Base-by-base conservation (phyloP, 2,888 invertebrate genomes). In the Dichetophora obliterata region DNA sequence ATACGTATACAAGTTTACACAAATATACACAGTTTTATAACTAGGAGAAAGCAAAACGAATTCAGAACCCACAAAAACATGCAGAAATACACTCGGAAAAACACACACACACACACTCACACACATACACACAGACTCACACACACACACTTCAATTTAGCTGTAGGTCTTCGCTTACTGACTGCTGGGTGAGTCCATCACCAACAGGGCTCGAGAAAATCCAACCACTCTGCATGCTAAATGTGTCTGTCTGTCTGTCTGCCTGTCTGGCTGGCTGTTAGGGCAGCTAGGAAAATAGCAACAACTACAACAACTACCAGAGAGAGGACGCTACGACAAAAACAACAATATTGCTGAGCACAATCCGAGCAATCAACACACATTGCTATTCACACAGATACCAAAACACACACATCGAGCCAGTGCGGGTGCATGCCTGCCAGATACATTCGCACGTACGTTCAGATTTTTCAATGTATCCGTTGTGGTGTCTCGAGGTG, bases 101-200 rank as follows among this genome's bases (percentile, higher is more conserved):
- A 71, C 59, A 66, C 22, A 24, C 52, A 66, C 31, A 34, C 22
- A 50, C 59, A 72, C 9, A 34, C n/a, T n/a, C 24, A 34, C 27
- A 34, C 16, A 19, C 19, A 37, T 34, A 5, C 37, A n/a, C n/a
- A n/a, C n/a, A n/a, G n/a, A n/a, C 22, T n/a, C 52, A 66, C 31
- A 34, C 22, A 34, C 22, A 24, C 31, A 50, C 59, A 31, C 61
- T 50, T 5, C 9, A 37, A 31, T 70, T 68, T 82, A 79, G 84
- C 82, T 82, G 84, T 82, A 82, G 83, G 82, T 82, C 82, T 83
- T 85, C 85, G 83, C 86, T 86, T 85, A 83, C 84, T 85, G 86
- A 85, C 86, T 85, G 84, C 71, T 37, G 71, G 43, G 3, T 31
- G 50, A 37, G 50, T 68, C 50, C 43, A 24, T 6, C 11, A 24